Evolutionary conservation across 2,113 vertebrate genomes (phyloP).

Genomic region (Cynoglossus semilaevis): DNA sequence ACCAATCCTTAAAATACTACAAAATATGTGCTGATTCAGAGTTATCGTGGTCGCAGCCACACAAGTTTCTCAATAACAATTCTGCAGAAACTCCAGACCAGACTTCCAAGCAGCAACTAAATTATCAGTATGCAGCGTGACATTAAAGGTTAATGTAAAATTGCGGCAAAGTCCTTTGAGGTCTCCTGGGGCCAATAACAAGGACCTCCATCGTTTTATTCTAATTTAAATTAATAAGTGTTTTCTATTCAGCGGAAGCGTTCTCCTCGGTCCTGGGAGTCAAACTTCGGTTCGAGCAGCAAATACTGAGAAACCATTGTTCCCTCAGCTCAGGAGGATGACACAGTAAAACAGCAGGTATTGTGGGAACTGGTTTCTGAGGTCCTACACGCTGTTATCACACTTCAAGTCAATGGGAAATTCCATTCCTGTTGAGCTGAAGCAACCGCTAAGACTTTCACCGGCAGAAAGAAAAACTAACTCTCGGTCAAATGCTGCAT

Average conservation of each 20-base stretch:
- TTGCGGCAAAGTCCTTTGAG: constrained; percentile 7
- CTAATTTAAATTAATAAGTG: neutral
- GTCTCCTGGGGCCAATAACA: constrained; percentile 7
- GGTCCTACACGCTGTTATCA: constrained; percentile 21
- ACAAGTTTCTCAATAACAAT: neutral
- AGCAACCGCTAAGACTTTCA: constrained; percentile 22
- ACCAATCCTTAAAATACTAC: too few species aligned
- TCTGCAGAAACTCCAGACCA: neutral
- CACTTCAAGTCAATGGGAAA: constrained; percentile 40
- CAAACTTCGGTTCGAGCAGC: constrained; percentile 11
- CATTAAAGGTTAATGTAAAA: constrained; percentile 11
- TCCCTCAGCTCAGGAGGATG: constrained; percentile 15
- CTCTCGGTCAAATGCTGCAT: constrained; percentile 43
- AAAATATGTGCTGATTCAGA: too few species aligned
- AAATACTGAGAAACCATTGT: constrained; percentile 29
- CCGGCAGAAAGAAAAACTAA: constrained; percentile 35
- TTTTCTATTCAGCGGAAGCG: constrained; percentile 9
- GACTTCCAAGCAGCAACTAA: constrained; percentile 10
- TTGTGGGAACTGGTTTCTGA: constrained; percentile 16
- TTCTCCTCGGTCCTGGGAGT: constrained; percentile 4
- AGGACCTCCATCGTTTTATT: constrained; percentile 3
- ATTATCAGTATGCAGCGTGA: constrained; percentile 21
- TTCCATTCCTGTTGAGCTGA: constrained; percentile 25
- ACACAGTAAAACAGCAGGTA: constrained; percentile 6
- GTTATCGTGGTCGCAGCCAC: neutral